These are phyloP conservation scores for Psittacula derbiana DNA, from an alignment of 2,797 vertebrate species.

Conservation along the genomic window DNA sequence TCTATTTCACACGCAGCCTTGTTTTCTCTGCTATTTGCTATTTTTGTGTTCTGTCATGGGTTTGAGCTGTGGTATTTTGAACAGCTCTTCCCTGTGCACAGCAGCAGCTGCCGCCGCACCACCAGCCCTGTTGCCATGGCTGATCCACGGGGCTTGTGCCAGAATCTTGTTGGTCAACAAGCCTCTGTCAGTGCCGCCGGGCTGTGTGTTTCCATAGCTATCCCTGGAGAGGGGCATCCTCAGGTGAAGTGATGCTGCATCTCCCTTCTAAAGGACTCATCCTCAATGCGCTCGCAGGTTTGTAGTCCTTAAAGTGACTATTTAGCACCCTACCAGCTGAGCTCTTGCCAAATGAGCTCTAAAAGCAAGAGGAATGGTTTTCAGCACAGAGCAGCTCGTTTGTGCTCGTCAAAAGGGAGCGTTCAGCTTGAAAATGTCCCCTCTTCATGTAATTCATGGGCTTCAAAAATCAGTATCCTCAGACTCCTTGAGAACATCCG, in stretches of 20 bases:
- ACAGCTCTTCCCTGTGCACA: neutral
- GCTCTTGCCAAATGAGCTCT: neutral
- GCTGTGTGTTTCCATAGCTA: neutral
- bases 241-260: neutral
- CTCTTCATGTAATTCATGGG: constrained; percentile 12
- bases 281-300: neutral
- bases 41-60: constrained; percentile 19
- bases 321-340: constrained; percentile 14
- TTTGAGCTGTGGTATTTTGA: constrained; percentile 27
- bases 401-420: constrained; percentile 43
- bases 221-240: rapidly evolving
- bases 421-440: constrained; percentile 11
- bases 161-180: constrained; percentile 34
- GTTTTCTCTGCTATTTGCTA: neutral
- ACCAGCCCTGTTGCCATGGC: constrained; percentile 54
- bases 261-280: neutral
- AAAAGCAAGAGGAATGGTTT: neutral
- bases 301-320: neutral
- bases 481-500: constrained; percentile 13
- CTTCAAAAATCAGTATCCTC: constrained; percentile 33
- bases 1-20: neutral
- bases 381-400: neutral
- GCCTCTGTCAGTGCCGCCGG: neutral
- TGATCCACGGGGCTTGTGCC: neutral
- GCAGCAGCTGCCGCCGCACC: constrained; percentile 48